Conservation (phyloP, 2,797 vertebrate genomes). For the Sylvia borin region DNA sequence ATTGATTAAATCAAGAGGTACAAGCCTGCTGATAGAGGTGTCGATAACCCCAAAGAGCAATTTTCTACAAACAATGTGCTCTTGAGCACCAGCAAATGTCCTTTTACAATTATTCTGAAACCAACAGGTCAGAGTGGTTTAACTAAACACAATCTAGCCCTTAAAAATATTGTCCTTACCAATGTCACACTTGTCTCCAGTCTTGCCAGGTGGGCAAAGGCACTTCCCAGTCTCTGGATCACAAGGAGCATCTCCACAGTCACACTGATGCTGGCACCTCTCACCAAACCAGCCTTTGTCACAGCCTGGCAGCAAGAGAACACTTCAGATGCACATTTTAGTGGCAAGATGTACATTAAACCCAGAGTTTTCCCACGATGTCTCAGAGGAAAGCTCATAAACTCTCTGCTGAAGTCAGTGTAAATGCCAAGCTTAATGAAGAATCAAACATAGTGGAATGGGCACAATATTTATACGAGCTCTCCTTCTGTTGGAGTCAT, state of each 20-base stretch:
- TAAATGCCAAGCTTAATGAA: slow-evolving; percentile 42
- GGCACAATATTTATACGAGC: neutral
- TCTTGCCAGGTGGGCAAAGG: slow-evolving; percentile 83
- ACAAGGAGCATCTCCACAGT: slow-evolving; percentile 80
- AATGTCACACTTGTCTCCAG: slow-evolving; percentile 80
- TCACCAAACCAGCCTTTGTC: slow-evolving; percentile 78
- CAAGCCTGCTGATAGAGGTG: neutral
- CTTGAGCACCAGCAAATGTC: neutral
- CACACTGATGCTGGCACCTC: slow-evolving; percentile 76
- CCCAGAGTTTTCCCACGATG: neutral
- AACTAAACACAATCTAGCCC: neutral
- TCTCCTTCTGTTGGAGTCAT: neutral
- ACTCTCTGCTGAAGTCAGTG: neutral
- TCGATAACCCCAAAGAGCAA: neutral
- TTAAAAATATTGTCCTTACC: slow-evolving; percentile 68
- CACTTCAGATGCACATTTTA: neutral
- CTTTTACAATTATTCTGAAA: neutral
- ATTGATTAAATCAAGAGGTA: neutral
- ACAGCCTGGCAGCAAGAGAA: slow-evolving; percentile 73
- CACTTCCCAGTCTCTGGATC: slow-evolving; percentile 82
- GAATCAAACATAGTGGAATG: neutral
- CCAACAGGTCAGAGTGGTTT: neutral
- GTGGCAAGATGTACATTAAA: neutral
- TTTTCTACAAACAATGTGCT: neutral
- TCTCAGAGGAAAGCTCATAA: slow-evolving; percentile 8